Percentiles rank a stretch among this genome's conserved stretches.
Conservation (phyloP, 2,888 invertebrate genomes). For the Coelogynopora nodosa region DNA sequence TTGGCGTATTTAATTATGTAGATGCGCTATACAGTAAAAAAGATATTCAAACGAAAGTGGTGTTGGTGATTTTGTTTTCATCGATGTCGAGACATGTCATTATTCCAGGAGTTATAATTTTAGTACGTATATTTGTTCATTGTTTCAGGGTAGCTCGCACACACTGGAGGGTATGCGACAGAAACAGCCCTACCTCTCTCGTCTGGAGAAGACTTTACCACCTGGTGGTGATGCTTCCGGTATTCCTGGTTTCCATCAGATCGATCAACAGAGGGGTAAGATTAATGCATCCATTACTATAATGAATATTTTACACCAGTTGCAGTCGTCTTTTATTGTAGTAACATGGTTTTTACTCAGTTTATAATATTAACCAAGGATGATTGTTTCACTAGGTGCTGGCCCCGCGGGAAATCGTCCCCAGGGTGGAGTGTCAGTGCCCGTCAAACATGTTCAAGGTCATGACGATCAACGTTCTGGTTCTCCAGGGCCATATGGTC, state of each 20-base stretch:
- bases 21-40: too few species aligned
- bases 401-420: not conserved
- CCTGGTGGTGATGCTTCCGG: not conserved
- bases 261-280: not conserved
- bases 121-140: not conserved
- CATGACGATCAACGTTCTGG: not conserved
- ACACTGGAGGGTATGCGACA: not conserved
- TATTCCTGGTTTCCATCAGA: not conserved
- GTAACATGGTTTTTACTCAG: too few species aligned
- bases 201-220: not conserved
- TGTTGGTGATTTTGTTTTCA: too few species aligned
- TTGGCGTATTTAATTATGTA: too few species aligned
- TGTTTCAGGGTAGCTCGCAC: not conserved
- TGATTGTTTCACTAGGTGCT: not conserved
- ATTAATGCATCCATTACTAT: not conserved
- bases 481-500: not conserved
- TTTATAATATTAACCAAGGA: not conserved
- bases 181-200: not conserved
- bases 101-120: too few species aligned
- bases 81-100: too few species aligned
- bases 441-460: not conserved
- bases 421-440: not conserved
- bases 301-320: too few species aligned
- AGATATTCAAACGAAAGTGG: too few species aligned
- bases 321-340: too few species aligned